Evolutionary conservation across 2,113 vertebrate species (phyloP).

Genomic region (Mola mola): DNA sequence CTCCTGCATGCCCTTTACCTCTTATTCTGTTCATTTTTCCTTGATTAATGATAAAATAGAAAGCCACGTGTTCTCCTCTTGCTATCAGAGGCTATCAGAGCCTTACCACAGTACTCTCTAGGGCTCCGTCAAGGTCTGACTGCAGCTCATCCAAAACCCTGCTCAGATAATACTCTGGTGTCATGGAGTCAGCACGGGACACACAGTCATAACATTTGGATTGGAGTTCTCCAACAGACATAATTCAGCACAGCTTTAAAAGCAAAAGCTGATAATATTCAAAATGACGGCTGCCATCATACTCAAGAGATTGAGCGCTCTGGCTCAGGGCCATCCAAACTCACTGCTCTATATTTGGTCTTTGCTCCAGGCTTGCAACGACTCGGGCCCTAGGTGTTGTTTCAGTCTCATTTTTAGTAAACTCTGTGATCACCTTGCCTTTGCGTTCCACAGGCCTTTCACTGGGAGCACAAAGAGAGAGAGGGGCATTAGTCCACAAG

Average conservation of each 20-base stretch:
- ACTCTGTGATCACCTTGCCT: constrained; percentile 82
- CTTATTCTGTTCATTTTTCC: constrained; percentile 13
- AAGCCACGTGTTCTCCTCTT: constrained; percentile 40
- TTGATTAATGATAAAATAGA: constrained; percentile 51
- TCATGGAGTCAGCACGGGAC: constrained; percentile 66
- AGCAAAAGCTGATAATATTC: constrained; percentile 77
- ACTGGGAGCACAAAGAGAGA: constrained; percentile 78
- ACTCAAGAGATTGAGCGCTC: constrained; percentile 31
- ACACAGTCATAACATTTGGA: constrained; percentile 76
- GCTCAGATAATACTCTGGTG: constrained; percentile 57
- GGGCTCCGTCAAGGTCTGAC: constrained; percentile 61
- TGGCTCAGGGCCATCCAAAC: constrained; percentile 52
- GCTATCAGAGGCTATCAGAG: constrained; percentile 62
- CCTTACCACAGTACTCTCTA: constrained; percentile 39
- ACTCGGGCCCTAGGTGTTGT: constrained; percentile 67
- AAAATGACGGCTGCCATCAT: constrained; percentile 62
- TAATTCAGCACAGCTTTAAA: constrained; percentile 74
- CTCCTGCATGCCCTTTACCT: constrained; percentile 40
- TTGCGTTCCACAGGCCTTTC: constrained; percentile 78
- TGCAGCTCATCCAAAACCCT: constrained; percentile 51
- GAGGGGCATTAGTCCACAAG: constrained; percentile 81
- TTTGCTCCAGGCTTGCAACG: constrained; percentile 45
- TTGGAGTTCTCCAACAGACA: constrained; percentile 67
- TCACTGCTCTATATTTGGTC: constrained; percentile 65
- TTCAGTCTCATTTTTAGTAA: constrained; percentile 81